Evolutionary conservation across 2,797 vertebrate species (phyloP).

Genomic region (Alexandromys oeconomus): DNA sequence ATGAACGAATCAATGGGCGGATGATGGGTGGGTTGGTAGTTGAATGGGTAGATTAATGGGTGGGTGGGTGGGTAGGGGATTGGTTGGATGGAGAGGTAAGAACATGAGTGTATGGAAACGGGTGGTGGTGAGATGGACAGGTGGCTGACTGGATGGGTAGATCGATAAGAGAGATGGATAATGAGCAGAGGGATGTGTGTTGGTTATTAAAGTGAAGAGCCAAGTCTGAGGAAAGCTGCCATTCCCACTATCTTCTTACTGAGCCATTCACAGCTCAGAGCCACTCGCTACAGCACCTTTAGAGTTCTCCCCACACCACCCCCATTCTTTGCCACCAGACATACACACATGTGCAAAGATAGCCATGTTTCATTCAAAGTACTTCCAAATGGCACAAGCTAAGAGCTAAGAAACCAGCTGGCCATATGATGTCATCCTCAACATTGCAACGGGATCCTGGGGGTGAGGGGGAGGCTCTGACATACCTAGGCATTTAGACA

Average conservation of each 20-base stretch:
- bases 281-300: not conserved
- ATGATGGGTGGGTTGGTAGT: not conserved
- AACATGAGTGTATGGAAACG: no score
- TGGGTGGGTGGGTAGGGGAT: not conserved
- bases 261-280: not conserved
- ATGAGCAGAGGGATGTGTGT: no score
- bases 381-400: not conserved
- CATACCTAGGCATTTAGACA: not conserved
- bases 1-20: not conserved
- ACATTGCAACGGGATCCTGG: not conserved
- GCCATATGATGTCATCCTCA: not conserved
- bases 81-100: not conserved
- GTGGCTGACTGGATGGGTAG: no score
- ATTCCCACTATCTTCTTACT: not conserved
- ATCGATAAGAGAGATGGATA: accelerated
- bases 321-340: not conserved
- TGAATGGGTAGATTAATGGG: not conserved
- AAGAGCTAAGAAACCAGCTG: not conserved
- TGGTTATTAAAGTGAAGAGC: constrained; percentile 2
- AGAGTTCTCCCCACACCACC: not conserved
- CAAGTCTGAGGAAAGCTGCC: constrained; percentile 4
- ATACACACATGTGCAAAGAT: not conserved
- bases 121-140: not conserved
- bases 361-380: not conserved
- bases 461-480: no score